Evolutionary conservation across 2,797 vertebrate genomes (phyloP), one percentile per base, ranked within the genome.

Genomic region (Neomorphus geoffroyi): DNA sequence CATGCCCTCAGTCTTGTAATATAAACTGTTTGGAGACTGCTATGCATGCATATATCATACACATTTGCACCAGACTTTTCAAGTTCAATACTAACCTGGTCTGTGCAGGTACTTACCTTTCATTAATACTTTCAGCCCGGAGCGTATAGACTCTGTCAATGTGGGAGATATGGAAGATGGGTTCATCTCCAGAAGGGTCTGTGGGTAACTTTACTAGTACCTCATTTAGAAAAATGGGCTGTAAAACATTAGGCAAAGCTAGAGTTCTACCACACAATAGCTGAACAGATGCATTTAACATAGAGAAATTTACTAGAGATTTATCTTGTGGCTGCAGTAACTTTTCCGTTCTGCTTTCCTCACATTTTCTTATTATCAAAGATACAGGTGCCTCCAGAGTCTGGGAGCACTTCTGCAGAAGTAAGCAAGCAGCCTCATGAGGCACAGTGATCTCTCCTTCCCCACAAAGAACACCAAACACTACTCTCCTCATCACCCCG

Each of bases 141-240:
- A 99, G 99, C 0, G 99, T 99, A 97, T 99, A 99, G 75, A 99
- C 99, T 56, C 99, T 91, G 94, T 99, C 99, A 15, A 99, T 99
- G 98, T 99, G 99, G 27, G 99, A 99, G 96, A 99, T 99, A 97
- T 99, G 99, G 98, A 99, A 99, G 86, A 99, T 98, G 53, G 99
- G 99, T n/a, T 99, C 99, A 12, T 99, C 99, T 97, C 99, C 99
- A 46, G 99, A 99, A 48, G 99, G 99, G 97, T 99, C 99, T 1
- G 99, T 99, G 32, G 99, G 99, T 56, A 99, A 97, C 96, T 99
- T 99, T 77, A 99, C 99, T 81, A 99, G 97, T 77, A 99, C 99
- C 93, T 99, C 99, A 13, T 99, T 99, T 22, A 99, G 98, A 96
- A 99, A 99, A 97, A 99, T 99, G 10, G 99, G 99, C 99, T 99